These are phyloP conservation scores for Sphaerophoria taeniata DNA, from an alignment of 2,888 invertebrate species.

Conservation along the genomic window DNA sequence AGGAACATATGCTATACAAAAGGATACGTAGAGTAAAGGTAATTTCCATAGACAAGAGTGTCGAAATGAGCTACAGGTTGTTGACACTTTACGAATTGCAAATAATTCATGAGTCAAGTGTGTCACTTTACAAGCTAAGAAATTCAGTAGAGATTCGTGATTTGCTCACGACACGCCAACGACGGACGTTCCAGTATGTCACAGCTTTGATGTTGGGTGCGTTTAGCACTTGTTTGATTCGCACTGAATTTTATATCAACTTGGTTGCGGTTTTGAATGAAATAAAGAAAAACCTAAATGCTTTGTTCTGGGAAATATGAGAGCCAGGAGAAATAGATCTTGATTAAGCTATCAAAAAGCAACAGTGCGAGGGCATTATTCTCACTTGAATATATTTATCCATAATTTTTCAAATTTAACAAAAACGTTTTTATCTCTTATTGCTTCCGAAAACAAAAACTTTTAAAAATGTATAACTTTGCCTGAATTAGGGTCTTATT, in stretches of 20 bases:
- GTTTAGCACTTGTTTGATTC: no score
- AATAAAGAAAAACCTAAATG: no score
- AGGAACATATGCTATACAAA: neutral
- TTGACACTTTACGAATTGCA: conserved; percentile 42
- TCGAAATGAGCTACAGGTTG: conserved; percentile 63
- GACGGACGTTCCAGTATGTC: no score
- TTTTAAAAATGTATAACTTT: neutral
- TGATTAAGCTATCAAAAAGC: no score
- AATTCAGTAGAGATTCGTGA: conserved; percentile 17
- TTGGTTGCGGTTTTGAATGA: no score
- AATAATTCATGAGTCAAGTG: conserved; percentile 51
- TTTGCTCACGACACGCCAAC: no score
- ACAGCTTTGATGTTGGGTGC: no score
- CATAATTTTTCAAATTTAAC: neutral
- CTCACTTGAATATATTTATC: neutral
- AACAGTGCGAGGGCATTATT: no score
- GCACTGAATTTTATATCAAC: no score
- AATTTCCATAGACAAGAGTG: conserved; percentile 63
- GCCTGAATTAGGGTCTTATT: conserved; percentile 6
- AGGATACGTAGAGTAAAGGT: conserved; percentile 37
- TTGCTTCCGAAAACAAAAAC: no score
- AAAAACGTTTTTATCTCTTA: neutral
- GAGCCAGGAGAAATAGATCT: no score
- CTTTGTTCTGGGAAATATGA: no score
- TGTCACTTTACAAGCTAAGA: neutral